Evolutionary conservation across 2,888 invertebrate species (phyloP).

Genomic region (Keiferia lycopersicella): DNA sequence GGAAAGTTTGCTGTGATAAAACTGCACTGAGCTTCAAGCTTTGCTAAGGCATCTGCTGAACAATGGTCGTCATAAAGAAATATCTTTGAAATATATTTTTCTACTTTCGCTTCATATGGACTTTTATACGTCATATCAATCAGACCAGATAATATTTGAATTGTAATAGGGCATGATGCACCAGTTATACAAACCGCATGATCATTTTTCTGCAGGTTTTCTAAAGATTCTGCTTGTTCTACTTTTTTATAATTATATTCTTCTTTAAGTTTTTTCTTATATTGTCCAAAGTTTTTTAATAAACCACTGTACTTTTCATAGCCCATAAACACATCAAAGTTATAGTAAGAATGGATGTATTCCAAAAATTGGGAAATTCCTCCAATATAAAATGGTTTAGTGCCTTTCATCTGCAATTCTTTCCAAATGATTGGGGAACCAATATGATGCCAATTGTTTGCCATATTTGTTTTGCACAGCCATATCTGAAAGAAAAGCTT

Average conservation of each 20-base stretch:
- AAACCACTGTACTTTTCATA: conserved; percentile 55
- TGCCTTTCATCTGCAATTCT: conserved; percentile 78
- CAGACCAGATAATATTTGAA: conserved; percentile 62
- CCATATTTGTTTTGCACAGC: conserved; percentile 72
- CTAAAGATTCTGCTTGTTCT: conserved; percentile 24
- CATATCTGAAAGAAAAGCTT: conserved; percentile 59
- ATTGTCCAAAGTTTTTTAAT: conserved; percentile 53
- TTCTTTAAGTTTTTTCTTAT: conserved; percentile 44
- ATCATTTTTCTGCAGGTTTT: conserved; percentile 38
- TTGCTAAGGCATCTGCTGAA: conserved; percentile 51
- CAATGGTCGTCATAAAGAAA: conserved; percentile 59
- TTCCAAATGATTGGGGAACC: conserved; percentile 83
- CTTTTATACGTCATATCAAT: conserved; percentile 45
- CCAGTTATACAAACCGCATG: conserved; percentile 63
- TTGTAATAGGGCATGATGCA: conserved; percentile 54
- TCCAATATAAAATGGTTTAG: conserved; percentile 81
- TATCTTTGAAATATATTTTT: conserved; percentile 56
- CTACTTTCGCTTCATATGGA: conserved; percentile 27
- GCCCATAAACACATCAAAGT: conserved; percentile 60
- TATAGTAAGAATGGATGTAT: conserved; percentile 82
- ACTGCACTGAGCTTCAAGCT: conserved; percentile 60
- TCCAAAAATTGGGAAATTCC: conserved; percentile 82
- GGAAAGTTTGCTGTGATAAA: conserved; percentile 52
- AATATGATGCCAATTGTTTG: conserved; percentile 79
- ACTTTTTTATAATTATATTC: conserved; percentile 31